A percentile compares a stretch with the other conserved stretches of the same genome.
Conservation (phyloP, 2,888 invertebrate species). For the Amblyteles armatorius region DNA sequence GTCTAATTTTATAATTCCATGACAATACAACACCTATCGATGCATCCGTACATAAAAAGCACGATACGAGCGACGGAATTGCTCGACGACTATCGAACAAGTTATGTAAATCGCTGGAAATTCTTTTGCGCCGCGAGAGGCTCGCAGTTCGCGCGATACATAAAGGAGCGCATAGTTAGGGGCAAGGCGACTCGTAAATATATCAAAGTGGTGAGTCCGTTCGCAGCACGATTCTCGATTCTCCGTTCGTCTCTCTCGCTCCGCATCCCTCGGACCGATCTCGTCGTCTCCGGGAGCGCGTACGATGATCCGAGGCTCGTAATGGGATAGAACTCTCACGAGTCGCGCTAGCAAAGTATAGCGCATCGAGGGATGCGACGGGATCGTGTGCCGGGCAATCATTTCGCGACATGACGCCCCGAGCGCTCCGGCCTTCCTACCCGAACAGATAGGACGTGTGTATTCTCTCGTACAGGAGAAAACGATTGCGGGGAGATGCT, state of each 20-base stretch:
- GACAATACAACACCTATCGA: slow-evolving; percentile 13
- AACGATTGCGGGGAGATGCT: slow-evolving; percentile 44
- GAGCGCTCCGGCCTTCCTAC: slow-evolving; percentile 27
- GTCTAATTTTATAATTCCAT: not conserved
- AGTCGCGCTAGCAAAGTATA: not conserved
- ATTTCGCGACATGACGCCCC: slow-evolving; percentile 52
- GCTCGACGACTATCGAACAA: slow-evolving; percentile 75
- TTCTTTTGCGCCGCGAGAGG: slow-evolving; percentile 70
- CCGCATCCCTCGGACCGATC: not conserved
- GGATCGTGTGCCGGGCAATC: slow-evolving; percentile 27
- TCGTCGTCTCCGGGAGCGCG: not conserved
- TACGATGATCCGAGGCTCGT: not conserved
- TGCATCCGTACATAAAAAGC: slow-evolving; percentile 26
- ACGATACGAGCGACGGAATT: slow-evolving; percentile 44
- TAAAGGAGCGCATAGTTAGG: slow-evolving; percentile 8
- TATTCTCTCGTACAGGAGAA: slow-evolving; percentile 49
- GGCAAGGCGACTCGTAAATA: not conserved
- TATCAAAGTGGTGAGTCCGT: not conserved
- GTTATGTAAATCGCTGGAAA: slow-evolving; percentile 80
- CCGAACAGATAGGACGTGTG: slow-evolving; percentile 44
- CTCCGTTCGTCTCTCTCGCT: not conserved
- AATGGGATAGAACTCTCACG: not conserved
- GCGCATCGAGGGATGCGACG: not conserved
- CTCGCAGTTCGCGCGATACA: slow-evolving; percentile 9
- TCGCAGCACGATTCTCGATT: not conserved